Percentiles rank a stretch among this genome's conserved stretches.
phyloP scores from a whole-genome alignment of 2,888 invertebrate genomes.

The Andrena bucephala region DNA sequence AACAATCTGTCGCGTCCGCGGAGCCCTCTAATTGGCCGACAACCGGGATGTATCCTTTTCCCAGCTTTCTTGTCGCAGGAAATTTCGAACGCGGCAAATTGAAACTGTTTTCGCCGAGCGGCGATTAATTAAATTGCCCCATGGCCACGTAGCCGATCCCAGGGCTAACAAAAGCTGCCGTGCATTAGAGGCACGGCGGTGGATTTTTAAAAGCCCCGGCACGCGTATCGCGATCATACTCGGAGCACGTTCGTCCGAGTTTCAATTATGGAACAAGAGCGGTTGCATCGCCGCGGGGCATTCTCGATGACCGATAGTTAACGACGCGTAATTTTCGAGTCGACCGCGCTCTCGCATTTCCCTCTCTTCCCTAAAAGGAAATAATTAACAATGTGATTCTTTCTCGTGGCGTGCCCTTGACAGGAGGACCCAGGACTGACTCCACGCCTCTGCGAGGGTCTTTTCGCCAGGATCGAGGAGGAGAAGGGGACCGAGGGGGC shows the following conservation, averaged over 20 bases:
- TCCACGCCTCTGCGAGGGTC: conserved; percentile 86
- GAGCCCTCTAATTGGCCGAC: conserved; percentile 40
- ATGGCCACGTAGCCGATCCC: conserved; percentile 41
- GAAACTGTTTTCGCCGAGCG: conserved; percentile 63
- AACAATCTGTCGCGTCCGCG: neutral
- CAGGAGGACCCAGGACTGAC: conserved; percentile 86
- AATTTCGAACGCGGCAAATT: conserved; percentile 66
- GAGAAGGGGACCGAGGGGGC: conserved; percentile 78
- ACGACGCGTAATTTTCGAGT: conserved; percentile 46
- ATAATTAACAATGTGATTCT: neutral
- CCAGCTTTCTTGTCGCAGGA: conserved; percentile 26
- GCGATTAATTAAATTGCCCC: conserved; percentile 71
- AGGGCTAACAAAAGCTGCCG: neutral
- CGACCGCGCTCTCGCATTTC: neutral
- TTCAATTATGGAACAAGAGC: conserved; percentile 66
- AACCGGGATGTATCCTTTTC: conserved; percentile 17
- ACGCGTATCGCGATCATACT: conserved; percentile 52
- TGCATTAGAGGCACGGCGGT: conserved; percentile 20
- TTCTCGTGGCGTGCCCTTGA: neutral
- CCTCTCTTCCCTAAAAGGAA: neutral
- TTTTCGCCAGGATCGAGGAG: conserved; percentile 84
- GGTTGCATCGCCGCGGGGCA: conserved; percentile 39
- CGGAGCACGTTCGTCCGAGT: conserved; percentile 46
- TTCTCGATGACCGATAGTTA: conserved; percentile 40
- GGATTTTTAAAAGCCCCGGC: conserved; percentile 64